Evolutionary conservation across 2,797 vertebrate genomes (phyloP).

Genomic region (Psittacula echo): DNA sequence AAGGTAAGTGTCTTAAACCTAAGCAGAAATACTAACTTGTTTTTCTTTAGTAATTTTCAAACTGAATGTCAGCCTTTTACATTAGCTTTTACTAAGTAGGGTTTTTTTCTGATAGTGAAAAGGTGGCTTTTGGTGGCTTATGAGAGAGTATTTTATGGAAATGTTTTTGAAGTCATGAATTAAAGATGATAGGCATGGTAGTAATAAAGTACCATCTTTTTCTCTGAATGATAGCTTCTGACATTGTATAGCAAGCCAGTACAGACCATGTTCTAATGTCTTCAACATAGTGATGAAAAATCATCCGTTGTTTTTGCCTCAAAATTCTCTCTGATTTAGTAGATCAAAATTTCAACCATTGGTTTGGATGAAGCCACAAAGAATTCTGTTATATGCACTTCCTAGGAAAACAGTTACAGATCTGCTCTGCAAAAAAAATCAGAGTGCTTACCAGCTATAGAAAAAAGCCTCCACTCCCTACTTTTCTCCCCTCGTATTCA

Average conservation of each 20-base stretch:
- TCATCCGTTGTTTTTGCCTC: not conserved
- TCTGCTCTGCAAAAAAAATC: not conserved
- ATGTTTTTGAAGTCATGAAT: not conserved
- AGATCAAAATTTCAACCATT: not conserved
- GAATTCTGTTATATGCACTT: not conserved
- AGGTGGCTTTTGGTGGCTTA: not conserved
- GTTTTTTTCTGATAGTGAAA: not conserved
- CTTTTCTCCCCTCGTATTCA: not conserved
- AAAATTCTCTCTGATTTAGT: not conserved
- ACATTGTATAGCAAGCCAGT: not conserved
- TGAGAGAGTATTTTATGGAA: not conserved
- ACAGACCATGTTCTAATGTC: not conserved
- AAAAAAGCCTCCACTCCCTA: not conserved
- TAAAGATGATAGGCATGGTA: not conserved
- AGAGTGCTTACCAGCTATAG: not conserved
- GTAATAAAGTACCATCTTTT: not conserved
- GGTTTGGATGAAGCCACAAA: not conserved
- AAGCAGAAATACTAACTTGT: not conserved
- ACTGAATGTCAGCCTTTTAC: not conserved
- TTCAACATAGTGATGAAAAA: not conserved
- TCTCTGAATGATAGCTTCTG: not conserved
- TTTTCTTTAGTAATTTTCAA: not conserved
- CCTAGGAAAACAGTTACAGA: not conserved
- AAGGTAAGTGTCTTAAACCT: conserved; percentile 54
- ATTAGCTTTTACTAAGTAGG: not conserved